Evolutionary conservation across 2,113 vertebrate species (phyloP), one percentile per base, ranked within the genome.

Genomic region (Coracopsis vasa): DNA sequence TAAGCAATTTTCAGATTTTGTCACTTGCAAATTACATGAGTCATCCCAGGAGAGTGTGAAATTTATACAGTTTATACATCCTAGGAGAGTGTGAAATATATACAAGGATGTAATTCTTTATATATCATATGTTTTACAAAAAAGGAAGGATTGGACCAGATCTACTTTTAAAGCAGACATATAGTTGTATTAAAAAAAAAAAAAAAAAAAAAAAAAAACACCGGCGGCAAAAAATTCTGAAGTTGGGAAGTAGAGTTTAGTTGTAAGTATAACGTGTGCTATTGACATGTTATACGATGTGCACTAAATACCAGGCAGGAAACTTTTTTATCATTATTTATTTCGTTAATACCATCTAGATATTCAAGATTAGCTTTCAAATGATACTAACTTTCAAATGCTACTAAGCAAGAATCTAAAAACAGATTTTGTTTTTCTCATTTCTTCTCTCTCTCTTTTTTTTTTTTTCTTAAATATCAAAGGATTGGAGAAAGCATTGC

Each of bases 391-490:
- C n/a, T 58, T 58, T 58, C 33, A 35, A n/a, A 58, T 35, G 2
- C 35, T 44, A 47, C 29, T 58, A 77, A 56, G 18, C 18, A 56
- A 51, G 13, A 70, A 56, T 11, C 9, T 62, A 21, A 48, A 37
- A 24, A 74, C 29, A 4, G 6, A 33, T 50, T 29, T 61, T 33
- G 5, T 18, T 13, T 60, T 58, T 67, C 8, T 28, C 27, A 2
- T 2, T 37, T 23, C 21, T 23, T 31, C 5, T 6, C 2, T 5
- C 0, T 50, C 2, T 27, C 13, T 16, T 33, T 54, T 4, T 23
- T 16, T 62, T 17, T 58, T 37, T 71, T 35, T 65, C 42, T 19
- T n/a, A 6, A 42, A 42, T 50, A 6, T 53, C 6, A 27, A 58
- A 29, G 1, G 3, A 17, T 10, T 58, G 6, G 11, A 9, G 25